A percentile compares a stretch with the other conserved stretches of the same genome.
These are phyloP conservation scores for Rhodinocichla rosea DNA, from an alignment of 2,113 vertebrate species.

Conservation along the genomic window DNA sequence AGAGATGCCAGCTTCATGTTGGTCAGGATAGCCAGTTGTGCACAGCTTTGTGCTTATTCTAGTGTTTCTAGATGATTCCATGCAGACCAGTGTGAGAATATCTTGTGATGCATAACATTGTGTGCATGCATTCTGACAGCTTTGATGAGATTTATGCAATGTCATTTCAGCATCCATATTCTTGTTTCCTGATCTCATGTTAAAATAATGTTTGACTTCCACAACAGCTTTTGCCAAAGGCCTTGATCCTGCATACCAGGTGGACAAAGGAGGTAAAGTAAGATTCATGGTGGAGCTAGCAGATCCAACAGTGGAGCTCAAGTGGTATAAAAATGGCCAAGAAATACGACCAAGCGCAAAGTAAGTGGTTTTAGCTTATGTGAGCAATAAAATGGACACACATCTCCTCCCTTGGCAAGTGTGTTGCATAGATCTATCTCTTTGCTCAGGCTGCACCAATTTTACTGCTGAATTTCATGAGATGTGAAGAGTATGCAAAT, in stretches of 20 bases:
- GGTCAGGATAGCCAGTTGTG: neutral
- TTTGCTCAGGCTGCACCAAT: neutral
- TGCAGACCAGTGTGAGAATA: neutral
- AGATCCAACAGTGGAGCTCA: constrained; percentile 95
- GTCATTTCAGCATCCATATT: neutral
- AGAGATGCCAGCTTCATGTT: neutral
- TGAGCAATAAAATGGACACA: neutral
- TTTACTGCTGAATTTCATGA: neutral
- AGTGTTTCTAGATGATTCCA: neutral
- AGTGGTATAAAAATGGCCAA: constrained; percentile 99
- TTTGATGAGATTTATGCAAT: neutral
- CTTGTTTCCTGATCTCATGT: neutral
- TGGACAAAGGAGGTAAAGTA: constrained; percentile 93
- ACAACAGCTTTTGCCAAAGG: constrained; percentile 92
- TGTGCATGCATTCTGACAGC: neutral
- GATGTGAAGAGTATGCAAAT: neutral
- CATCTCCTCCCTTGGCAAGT: neutral
- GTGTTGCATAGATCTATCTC: neutral
- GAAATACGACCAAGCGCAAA: constrained; percentile 94
- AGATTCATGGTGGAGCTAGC: constrained; percentile 92
- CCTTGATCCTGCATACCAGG: constrained; percentile 93
- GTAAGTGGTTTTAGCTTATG: constrained; percentile 74
- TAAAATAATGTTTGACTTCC: neutral
- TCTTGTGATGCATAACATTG: neutral
- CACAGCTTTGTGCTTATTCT: neutral